Evolutionary conservation across 2,113 vertebrate genomes (phyloP), one percentile per base, ranked within the genome.

Genomic region (Macquaria ambigua): DNA sequence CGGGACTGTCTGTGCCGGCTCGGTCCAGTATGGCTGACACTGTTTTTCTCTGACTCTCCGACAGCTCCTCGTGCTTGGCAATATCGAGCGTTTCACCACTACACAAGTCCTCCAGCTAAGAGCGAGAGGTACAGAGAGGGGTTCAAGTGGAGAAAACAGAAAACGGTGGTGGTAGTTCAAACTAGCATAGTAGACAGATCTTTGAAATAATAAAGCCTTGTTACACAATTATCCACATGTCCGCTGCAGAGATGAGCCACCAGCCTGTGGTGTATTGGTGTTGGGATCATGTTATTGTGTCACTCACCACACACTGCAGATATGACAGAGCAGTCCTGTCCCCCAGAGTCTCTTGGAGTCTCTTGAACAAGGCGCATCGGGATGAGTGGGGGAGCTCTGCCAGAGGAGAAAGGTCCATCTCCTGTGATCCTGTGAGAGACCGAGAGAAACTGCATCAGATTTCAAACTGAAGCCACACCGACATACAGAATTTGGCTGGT

Each of bases 271-370:
- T 50, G 55, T 28, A 14, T 28, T 58, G 14, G 52, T 5, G 18
- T 25, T 18, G 28, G 41, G 15, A 15, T 68, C 18, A 15, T 66
- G 55, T 31, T 15, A 43, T 0, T 18, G 61, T 56, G n/a, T 74
- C 55, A 73, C 93, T 96, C 94, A 99, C 98, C 95, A 92, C 5
- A 20, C 93, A 89, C 90, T 96, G 96, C 90, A 99, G 92, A 69
- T 81, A 81, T 73, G 82, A 50, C 25, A 98, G 86, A 34, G 91
- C 75, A 25, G 93, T 79, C 68, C 94, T 93, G 34, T 91, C 92
- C 18, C 77, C 88, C 78, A 99, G 71, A 74, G 94, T 75, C 8
- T 93, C 86, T 81, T 88, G 92, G 6, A 98, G 81, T 2, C 71
- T 48, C 23, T 88, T 56, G 39, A 95, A 90, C n/a, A 99, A 72